These are phyloP conservation scores for Actenoides lindsayi DNA, from an alignment of 2,113 vertebrate genomes.

Conservation along the genomic window DNA sequence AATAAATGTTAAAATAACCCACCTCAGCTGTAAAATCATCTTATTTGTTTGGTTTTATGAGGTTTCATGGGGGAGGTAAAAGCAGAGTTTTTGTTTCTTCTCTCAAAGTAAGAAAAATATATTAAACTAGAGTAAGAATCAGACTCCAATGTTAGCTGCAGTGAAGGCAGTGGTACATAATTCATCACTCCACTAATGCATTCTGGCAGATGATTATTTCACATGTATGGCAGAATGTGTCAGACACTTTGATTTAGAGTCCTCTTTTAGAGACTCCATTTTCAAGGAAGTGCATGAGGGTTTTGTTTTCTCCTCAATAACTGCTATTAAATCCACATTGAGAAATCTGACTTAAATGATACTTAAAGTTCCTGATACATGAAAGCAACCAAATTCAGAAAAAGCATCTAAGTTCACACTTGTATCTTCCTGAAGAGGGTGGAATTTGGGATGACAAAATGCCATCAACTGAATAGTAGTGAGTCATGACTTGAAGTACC, in stretches of 20 bases:
- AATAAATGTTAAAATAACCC: background rate
- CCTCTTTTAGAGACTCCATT: background rate
- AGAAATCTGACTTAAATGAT: background rate
- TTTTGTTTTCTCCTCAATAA: background rate
- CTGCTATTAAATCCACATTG: background rate
- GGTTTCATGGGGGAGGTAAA: background rate
- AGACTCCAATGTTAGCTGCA: background rate
- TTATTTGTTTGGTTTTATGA: background rate
- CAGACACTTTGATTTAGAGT: slow-evolving; percentile 41
- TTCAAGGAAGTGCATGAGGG: background rate
- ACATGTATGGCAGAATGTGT: background rate
- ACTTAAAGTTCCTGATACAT: background rate
- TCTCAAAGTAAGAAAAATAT: background rate
- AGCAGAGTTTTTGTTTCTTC: background rate
- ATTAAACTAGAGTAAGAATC: background rate
- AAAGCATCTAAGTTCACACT: background rate
- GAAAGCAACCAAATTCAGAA: background rate
- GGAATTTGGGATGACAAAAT: background rate
- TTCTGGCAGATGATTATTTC: slow-evolving; percentile 28
- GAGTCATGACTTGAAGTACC: background rate
- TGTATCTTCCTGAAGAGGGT: background rate
- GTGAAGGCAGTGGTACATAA: background rate
- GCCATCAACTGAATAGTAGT: background rate
- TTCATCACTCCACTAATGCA: slow-evolving; percentile 3
- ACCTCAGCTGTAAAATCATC: background rate